Base-by-base conservation (phyloP, 2,113 vertebrate genomes). In the Microcebus ravelobensis region DNA sequence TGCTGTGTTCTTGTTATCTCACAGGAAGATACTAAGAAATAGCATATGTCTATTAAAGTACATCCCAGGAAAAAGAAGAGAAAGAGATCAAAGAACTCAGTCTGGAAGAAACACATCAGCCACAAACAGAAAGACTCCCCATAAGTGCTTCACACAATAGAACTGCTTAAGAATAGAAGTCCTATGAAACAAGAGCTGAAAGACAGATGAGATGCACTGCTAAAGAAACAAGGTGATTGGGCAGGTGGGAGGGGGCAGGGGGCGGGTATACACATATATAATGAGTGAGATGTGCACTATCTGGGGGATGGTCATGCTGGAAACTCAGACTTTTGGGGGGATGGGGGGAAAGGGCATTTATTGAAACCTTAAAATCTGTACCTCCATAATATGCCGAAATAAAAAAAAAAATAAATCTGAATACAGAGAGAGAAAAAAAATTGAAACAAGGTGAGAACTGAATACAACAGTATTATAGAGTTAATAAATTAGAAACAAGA, bases 91-190 rank as follows among this genome's bases (percentile, higher is more conserved):
- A 81, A 79, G 59, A 90, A 90, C 57, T 90, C 34, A 63, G 29
- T 63, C 18, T 93, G 23, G 80, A 85, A 92, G n/a, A 93, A 89
- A 89, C 93, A 83, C 50, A 70, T 89, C 27, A 79, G 48, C 27
- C 34, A 82, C 29, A 87, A 59, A 67, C n/a, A 82, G 31, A 95
- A 91, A 92, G 29, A 83, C 14, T 93, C 27, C 50, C 39, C 18
- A 59, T 36, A 39, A 52, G 39, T 52, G 45, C 45, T 42, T 89
- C 39, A 76, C 39, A 87, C 29, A 12, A 73, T 23, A 76, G 36
- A 92, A 68, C 59, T 74, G 57, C 23, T 86, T 76, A 89, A 89
- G 15, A 50, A 70, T 79, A 74, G 12, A 89, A 42, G 80, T 84
- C 20, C 42, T 70, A 55, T 45, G 45, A 71, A 31, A 50, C 79